Evolutionary conservation across 2,888 invertebrate species (phyloP), one percentile per base, ranked within the genome.

Genomic region (Dusona sp.): DNA sequence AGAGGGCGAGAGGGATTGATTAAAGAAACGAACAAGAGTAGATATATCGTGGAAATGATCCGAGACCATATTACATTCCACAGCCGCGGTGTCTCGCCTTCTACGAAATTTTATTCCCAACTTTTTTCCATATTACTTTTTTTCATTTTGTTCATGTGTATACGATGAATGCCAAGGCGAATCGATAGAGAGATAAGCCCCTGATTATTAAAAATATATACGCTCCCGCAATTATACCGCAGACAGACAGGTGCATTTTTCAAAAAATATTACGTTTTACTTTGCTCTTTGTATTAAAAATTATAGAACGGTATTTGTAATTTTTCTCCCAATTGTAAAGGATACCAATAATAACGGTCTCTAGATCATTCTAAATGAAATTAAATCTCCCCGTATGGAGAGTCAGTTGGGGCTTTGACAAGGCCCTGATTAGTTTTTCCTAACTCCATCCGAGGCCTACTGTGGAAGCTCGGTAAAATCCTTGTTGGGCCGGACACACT

Each of bases 61-160:
- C 70, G 29, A 25, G 65, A 75, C 79, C 65, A 67, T 85, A 77
- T 83, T 83, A 70, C 74, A 68, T 74, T 78, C 42, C 48, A 2
- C 38, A 29, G 51, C 25, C 19, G 4, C 29, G n/a, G 7, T 29
- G n/a, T 42, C 33, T 38, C 45, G 29, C 67, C 38, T 72, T n/a
- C 25, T 7, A 33, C 51, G 42, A 33, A 64, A 79, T 74, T 65
- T 74, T 64, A n/a, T 29, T 64, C 25, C 65, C 33, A 54, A 13
- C 29, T 29, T 42, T 29, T 22, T 54, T 61, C 11, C 29, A 29
- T 29, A 2, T 9, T 57, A 4, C 16, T 22, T 38, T 48, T n/a
- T 45, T 8, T 25, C 19, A 25, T 70, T 38, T 11, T 1, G 1
- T 48, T 81, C 7, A 25, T 11, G 36, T 22, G 25, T 2, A 19